Evolutionary conservation across 30 jellyfish, hydroid and myxozoan genomes (phyloP), one percentile per base, ranked within the genome.

Genomic region (Aurelia sp.): DNA sequence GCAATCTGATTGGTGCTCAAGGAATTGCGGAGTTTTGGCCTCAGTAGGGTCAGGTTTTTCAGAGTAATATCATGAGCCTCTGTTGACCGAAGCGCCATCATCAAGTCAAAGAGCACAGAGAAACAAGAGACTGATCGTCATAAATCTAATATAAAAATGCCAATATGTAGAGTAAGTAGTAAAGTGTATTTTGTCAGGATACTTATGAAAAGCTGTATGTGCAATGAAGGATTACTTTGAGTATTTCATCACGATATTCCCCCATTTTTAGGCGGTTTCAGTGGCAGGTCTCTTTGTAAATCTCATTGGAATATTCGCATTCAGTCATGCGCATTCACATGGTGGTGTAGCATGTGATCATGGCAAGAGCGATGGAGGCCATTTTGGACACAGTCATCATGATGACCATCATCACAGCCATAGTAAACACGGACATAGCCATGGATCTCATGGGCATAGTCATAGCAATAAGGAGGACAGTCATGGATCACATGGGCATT

Each of bases 311-410:
- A 84, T 91, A 13, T 62, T 86, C 27, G 98, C 98, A 23, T 91
- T 91, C 93, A 91, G 98, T 48, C 98, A 91, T 66, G 98, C 96
- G 13, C 98, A 91, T 67, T 58, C 89, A 18, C 91, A 78, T 33
- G 97, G 96, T 47, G 97, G 97, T 22, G 79, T 80, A 19, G 70
- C 84, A 59, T 89, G 97, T 63, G 93, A 82, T 40, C 85, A 81
- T 41, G 35, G 90, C 58, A 27, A 50, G 47, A 62, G 76, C 30
- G 91, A 76, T 4, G 78, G 47, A 9, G 86, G 89, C 23, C 91
- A 79, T 63, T 68, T 60, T 20, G 73, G 80, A 11, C 91, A 87
- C 60, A 67, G 81, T 17, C 86, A 71, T 31, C 86, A 74, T 58
- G 50, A 62, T 59, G 75, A 62, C 11, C 89, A 77, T 35, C 65